Evolutionary conservation across 2,113 vertebrate species (phyloP), one percentile per base, ranked within the genome.

Genomic region (Pleuronectes platessa): DNA sequence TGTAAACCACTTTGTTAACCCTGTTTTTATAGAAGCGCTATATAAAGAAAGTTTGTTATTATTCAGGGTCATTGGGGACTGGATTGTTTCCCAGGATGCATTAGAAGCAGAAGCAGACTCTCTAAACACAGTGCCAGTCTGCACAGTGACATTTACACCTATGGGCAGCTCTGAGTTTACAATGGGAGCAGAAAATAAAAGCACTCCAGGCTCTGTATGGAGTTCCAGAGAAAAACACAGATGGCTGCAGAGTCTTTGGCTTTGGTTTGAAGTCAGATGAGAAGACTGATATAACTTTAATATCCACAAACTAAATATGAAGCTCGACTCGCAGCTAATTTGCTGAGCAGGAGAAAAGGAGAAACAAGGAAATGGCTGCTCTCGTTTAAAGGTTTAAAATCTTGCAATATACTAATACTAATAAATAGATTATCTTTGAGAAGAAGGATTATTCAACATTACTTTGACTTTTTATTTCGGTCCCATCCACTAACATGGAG

Each of bases 41-140:
- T 88, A 88, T 91, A 86, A 90, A 85, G 86, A 89, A 79, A 63
- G 83, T 85, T 77, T 90, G 89, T 90, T 90, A 87, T 89, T 88
- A 92, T 83, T 86, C 80, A 72, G 78, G 83, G 87, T 80, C 84
- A 77, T 6, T 1, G 49, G 64, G 79, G 26, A 63, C 69, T 87
- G 83, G 85, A 85, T 85, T 11, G 24, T 78, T 86, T 88, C 90
- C 87, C 85, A 89, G 79, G 83, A 81, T 84, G 80, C 82, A 86
- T 77, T 84, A 73, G 79, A 71, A 5, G 47, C 71, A 73, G 77
- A 72, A 78, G 54, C 72, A 79, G 76, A 68, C 59, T 59, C 56
- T 70, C 49, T 59, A 73, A 83, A 76, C 74, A 80, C 63, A 64
- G 31, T 68, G 74, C 55, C 24, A 70, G 61, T 58, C 62, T 60